Base-by-base conservation (phyloP, 2,888 invertebrate genomes). In the Amphipoea lucens region DNA sequence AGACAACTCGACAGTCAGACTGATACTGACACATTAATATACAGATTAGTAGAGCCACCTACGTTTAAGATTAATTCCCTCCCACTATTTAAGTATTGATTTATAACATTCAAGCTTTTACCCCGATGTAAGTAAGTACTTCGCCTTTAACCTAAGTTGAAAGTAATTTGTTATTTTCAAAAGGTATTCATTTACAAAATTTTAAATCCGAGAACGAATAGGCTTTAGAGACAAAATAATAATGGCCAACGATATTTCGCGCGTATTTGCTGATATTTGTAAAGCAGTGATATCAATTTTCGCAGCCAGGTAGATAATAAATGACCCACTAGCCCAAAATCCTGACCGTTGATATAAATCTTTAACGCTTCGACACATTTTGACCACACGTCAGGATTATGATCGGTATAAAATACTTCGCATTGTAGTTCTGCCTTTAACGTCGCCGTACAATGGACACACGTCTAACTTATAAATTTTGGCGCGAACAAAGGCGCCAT, bases 391-490 rank as follows among this genome's bases (percentile, higher is more conserved):
- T 96, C 96, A 94, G 91, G 91, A 94, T 92, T 95, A 95, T 95
- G 95, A 96, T 95, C 94, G 92, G 93, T 93, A 95, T 95, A 95
- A 95, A 94, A 95, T 95, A 93, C 92, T 86, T 91, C 90, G 92
- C 94, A 93, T 95, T 95, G 95, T 96, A 92, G 90, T 89, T 78
- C 89, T 87, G 82, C 90, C 91, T 90, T 93, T 94, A 91, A 93
- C 93, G 91, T 90, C 86, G 68, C 90, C 72, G 79, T 92, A 95
- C 96, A 96, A 96, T 95, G 94, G 95, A 92, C 91, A 92, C 88
- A 92, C 93, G 93, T 96, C 96, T 96, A 96, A 96, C 95, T 95
- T 96, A 96, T 96, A 96, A 94, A 96, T 96, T 96, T 96, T 95
- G 94, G 95, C 91, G 94, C 95, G 96, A 95, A 97, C 96, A 97